Conservation (phyloP, 2,797 vertebrate species). For the Rhabdomys pumilio region DNA sequence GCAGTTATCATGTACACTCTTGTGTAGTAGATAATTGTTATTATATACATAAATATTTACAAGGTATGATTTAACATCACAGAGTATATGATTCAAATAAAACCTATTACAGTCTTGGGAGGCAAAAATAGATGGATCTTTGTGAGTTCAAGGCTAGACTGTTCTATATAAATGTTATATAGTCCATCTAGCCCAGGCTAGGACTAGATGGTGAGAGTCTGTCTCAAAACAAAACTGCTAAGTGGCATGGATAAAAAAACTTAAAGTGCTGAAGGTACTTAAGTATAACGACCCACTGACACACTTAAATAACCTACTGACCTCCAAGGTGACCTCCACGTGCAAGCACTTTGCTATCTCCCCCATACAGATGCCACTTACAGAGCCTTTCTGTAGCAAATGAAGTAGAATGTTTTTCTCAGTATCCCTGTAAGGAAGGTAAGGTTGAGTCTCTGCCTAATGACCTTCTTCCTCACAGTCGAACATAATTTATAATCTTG, state of each 20-base stretch:
- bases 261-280: neutral
- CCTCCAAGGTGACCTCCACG: slow-evolving; percentile 44
- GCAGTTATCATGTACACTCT: neutral
- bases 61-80: slow-evolving; percentile 28
- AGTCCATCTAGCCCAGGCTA: too few species aligned
- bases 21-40: neutral
- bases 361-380: slow-evolving; percentile 35
- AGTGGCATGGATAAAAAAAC: slow-evolving; percentile 7
- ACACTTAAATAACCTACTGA: slow-evolving; percentile 60
- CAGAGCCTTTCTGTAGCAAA: slow-evolving; percentile 58
- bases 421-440: slow-evolving; percentile 16
- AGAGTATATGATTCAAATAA: slow-evolving; percentile 16
- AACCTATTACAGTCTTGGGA: neutral
- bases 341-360: slow-evolving; percentile 32
- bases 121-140: neutral
- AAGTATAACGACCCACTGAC: slow-evolving; percentile 35
- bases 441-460: slow-evolving; percentile 55
- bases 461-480: slow-evolving; percentile 26
- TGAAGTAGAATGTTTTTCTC: slow-evolving; percentile 36
- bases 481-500: slow-evolving; percentile 57
- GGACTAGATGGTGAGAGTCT: neutral
- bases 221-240: neutral
- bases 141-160: neutral
- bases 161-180: neutral
- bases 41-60: neutral